Conservation (phyloP, 1,140 invertebrate species). For the Cylas formicarius region DNA sequence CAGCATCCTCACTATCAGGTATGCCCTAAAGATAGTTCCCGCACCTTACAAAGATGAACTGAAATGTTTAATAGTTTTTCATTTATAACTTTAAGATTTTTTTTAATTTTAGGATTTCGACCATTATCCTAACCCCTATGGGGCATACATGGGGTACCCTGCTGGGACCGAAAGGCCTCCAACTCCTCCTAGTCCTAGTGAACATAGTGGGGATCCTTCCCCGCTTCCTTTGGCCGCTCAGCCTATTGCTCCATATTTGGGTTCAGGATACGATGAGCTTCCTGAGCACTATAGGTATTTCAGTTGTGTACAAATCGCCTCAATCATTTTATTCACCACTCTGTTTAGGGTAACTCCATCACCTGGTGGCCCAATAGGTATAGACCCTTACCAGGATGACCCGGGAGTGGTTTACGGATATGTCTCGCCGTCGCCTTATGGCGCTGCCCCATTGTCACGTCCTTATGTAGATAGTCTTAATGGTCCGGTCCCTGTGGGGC, state of each 20-base stretch:
- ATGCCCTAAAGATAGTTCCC: too few relatives aligned
- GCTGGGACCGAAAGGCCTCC: slow-evolving; percentile 46
- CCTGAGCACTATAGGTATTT: slow-evolving; percentile 58
- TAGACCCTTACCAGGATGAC: slow-evolving; percentile 48
- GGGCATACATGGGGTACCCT: slow-evolving; percentile 43
- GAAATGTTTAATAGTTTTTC: slow-evolving; percentile 2
- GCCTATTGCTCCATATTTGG: slow-evolving; percentile 36
- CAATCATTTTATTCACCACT: background rate
- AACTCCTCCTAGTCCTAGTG: slow-evolving; percentile 52
- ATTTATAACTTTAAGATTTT: background rate
- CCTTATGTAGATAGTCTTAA: slow-evolving; percentile 48
- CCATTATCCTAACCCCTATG: slow-evolving; percentile 47
- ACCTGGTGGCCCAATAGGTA: slow-evolving; percentile 51
- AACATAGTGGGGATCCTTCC: slow-evolving; percentile 54
- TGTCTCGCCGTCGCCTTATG: slow-evolving; percentile 58
- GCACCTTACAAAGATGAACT: slow-evolving; percentile 1
- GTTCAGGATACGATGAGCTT: slow-evolving; percentile 50
- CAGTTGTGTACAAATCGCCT: background rate
- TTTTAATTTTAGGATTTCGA: slow-evolving; percentile 47
- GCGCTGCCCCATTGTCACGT: slow-evolving; percentile 45
- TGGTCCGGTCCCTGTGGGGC: slow-evolving; percentile 46
- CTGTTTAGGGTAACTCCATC: slow-evolving; percentile 51
- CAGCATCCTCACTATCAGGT: slow-evolving; percentile 44
- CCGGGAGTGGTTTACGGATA: slow-evolving; percentile 57
- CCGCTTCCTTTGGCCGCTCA: slow-evolving; percentile 44